Evolutionary conservation across 2,113 vertebrate species (phyloP).

Genomic region (Gymnobelideus leadbeateri): DNA sequence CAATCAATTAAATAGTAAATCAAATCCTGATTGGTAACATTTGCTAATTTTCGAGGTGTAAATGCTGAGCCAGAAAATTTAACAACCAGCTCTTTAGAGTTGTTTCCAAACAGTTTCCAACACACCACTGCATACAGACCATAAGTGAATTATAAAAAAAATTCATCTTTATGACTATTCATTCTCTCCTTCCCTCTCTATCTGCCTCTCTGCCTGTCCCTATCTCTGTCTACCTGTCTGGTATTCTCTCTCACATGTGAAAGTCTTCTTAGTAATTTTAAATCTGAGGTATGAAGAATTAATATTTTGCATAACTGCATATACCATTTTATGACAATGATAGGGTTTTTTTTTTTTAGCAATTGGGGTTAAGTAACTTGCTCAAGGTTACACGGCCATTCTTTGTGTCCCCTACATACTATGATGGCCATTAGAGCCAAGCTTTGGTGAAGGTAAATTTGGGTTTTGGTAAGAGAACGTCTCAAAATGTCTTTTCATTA

Average conservation of each 20-base stretch:
- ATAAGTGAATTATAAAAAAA: not conserved
- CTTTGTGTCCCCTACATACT: no score
- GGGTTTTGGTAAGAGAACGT: no score
- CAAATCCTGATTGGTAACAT: not conserved
- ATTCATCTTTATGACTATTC: not conserved
- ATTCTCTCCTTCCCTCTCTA: not conserved
- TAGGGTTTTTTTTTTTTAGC: no score
- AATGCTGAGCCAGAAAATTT: not conserved
- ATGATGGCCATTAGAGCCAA: no score
- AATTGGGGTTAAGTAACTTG: no score
- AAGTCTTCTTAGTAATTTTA: not conserved
- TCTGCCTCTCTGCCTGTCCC: not conserved
- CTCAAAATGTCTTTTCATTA: no score
- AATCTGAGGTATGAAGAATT: not conserved
- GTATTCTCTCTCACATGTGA: accelerated
- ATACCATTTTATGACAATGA: conserved; percentile 24
- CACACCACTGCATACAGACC: not conserved
- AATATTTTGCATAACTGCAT: not conserved
- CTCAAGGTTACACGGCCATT: no score
- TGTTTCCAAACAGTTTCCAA: not conserved
- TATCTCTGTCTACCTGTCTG: not conserved
- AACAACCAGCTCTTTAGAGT: not conserved
- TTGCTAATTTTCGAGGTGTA: not conserved
- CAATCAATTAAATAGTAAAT: not conserved
- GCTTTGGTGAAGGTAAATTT: no score